Percentiles rank a stretch among this genome's conserved stretches.
Conservation (phyloP, 2,113 vertebrate species). For the Enhydra lutris region DNA sequence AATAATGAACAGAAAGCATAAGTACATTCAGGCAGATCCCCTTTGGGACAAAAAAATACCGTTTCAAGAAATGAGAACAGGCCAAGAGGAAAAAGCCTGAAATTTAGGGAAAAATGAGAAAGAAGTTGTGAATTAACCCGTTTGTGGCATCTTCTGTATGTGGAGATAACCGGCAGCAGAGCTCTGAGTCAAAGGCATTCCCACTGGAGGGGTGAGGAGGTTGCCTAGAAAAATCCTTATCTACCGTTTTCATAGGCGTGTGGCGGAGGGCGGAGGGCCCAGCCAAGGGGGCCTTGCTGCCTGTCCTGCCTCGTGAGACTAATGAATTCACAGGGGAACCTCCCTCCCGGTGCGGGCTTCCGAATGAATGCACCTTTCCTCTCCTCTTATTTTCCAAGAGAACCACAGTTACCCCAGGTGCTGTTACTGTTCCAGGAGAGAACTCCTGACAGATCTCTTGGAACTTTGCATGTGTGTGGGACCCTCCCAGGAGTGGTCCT, state of each 20-base stretch:
- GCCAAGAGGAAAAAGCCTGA: not conserved
- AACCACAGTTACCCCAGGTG: not conserved
- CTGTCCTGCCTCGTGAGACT: not conserved
- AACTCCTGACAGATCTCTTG: accelerated
- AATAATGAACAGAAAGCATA: not conserved
- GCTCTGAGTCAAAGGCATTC: not conserved
- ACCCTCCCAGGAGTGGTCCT: not conserved
- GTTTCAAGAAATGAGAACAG: not conserved
- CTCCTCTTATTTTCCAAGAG: constrained; percentile 68
- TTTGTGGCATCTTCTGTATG: constrained; percentile 10
- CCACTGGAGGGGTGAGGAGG: constrained; percentile 35
- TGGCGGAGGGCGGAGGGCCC: not conserved
- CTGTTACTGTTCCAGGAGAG: not conserved
- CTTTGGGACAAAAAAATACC: not conserved
- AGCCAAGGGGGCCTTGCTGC: constrained; percentile 50
- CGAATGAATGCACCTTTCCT: constrained; percentile 37
- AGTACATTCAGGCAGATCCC: not conserved
- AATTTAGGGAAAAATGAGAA: not conserved
- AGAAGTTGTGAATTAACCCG: not conserved
- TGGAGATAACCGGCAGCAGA: not conserved
- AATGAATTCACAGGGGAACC: constrained; percentile 59
- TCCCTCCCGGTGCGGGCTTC: not conserved
- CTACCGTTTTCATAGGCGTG: constrained; percentile 39
- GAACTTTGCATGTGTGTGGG: not conserved
- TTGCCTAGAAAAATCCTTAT: constrained; percentile 53